These are phyloP conservation scores for Lichenostomus cassidix DNA, from an alignment of 2,113 vertebrate species.

Conservation along the genomic window DNA sequence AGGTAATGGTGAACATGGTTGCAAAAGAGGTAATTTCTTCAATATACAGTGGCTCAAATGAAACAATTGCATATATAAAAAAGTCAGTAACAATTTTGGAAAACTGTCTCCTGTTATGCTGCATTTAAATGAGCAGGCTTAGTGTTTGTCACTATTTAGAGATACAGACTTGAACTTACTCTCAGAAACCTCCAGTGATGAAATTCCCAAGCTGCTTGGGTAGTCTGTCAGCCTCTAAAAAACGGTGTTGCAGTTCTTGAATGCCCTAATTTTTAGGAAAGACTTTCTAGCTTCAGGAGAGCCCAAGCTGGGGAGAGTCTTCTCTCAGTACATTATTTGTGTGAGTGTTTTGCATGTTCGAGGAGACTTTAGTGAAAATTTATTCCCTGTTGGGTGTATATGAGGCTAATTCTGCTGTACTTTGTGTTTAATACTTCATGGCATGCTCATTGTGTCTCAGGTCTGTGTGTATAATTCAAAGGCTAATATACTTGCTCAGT, in stretches of 20 bases:
- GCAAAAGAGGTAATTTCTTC: constrained; percentile 31
- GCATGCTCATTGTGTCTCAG: background rate
- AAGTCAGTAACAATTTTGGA: background rate
- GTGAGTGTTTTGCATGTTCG: background rate
- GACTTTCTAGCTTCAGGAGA: background rate
- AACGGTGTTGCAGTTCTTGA: background rate
- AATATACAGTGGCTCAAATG: background rate
- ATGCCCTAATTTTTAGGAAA: background rate
- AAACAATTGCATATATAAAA: background rate
- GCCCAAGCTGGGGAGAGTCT: background rate
- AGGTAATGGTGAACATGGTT: constrained; percentile 1
- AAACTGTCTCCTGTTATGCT: background rate
- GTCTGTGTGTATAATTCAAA: background rate
- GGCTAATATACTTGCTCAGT: background rate
- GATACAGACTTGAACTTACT: background rate
- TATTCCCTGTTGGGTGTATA: background rate
- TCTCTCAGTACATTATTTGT: background rate
- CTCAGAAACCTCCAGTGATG: background rate
- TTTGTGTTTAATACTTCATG: background rate
- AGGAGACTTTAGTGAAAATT: background rate
- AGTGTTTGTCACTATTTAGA: background rate
- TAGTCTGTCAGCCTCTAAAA: background rate
- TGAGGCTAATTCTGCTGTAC: background rate
- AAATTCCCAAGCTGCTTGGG: background rate
- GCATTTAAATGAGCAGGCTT: background rate